Percentiles rank a stretch among this genome's conserved stretches.
phyloP scores from a whole-genome alignment of 2,113 vertebrate genomes.

The Mustelus asterias region DNA sequence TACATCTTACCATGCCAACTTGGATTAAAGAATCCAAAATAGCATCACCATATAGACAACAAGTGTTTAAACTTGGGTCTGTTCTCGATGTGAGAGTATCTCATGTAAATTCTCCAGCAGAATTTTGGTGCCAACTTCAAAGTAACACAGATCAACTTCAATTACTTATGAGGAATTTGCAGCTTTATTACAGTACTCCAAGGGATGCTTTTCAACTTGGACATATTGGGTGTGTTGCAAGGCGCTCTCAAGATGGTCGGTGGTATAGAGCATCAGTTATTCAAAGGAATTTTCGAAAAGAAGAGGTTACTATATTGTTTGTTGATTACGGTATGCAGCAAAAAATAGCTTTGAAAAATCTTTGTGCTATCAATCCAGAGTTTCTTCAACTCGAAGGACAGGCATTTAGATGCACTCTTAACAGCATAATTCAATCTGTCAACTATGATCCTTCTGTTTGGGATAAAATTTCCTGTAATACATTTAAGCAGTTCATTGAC shows the following conservation, averaged over 20 bases:
- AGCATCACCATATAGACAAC: conserved; percentile 50
- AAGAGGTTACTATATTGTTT: conserved; percentile 55
- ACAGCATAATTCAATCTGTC: conserved; percentile 50
- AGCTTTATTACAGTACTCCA: conserved; percentile 61
- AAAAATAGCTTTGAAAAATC: conserved; percentile 54
- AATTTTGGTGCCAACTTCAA: conserved; percentile 76
- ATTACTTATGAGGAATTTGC: conserved; percentile 67
- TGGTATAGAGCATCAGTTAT: conserved; percentile 71
- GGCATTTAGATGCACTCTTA: conserved; percentile 73
- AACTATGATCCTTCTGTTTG: conserved; percentile 46
- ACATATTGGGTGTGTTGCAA: conserved; percentile 66
- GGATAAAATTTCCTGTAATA: conserved; percentile 47
- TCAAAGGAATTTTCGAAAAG: conserved; percentile 44
- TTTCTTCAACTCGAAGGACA: conserved; percentile 66
- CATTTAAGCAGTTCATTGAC: conserved; percentile 56
- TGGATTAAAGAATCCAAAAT: neutral
- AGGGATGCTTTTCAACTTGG: conserved; percentile 52
- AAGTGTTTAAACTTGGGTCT: conserved; percentile 62
- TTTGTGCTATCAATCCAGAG: conserved; percentile 62
- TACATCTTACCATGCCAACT: neutral
- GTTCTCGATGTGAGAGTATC: conserved; percentile 64
- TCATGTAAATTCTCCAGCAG: conserved; percentile 56
- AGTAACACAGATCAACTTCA: conserved; percentile 55
- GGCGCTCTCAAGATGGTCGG: conserved; percentile 53
- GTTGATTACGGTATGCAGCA: conserved; percentile 70